Evolutionary conservation across 2,888 invertebrate genomes (phyloP).

Genomic region (Drosophila merina): DNA sequence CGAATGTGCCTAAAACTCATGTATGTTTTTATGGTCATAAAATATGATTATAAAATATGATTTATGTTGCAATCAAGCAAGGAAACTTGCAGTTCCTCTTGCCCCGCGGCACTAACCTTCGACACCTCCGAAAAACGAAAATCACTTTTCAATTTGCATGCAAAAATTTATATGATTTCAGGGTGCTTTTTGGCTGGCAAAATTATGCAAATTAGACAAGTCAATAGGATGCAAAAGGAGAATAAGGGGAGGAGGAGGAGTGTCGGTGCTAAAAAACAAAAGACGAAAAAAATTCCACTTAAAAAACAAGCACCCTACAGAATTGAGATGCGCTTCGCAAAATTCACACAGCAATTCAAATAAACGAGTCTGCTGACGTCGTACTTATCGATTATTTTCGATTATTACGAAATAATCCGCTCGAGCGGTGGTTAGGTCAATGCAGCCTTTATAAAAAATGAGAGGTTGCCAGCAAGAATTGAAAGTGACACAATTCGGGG

Average conservation of each 20-base stretch:
- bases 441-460: conserved; percentile 21
- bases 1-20: conserved; percentile 22
- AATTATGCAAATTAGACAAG: conserved; percentile 66
- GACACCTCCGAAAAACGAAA: conserved; percentile 48
- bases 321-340: conserved; percentile 26
- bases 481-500: not conserved
- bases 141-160: conserved; percentile 77
- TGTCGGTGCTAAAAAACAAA: conserved; percentile 8
- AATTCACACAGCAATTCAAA: conserved; percentile 27
- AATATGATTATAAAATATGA: conserved; percentile 52
- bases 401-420: conserved; percentile 33
- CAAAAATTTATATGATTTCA: conserved; percentile 50
- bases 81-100: conserved; percentile 26
- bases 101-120: conserved; percentile 27
- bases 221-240: conserved; percentile 8
- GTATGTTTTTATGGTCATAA: not conserved
- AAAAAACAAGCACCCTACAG: conserved; percentile 28
- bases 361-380: conserved; percentile 23
- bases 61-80: conserved; percentile 51
- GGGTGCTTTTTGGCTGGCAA: conserved; percentile 70
- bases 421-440: conserved; percentile 5
- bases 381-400: conserved; percentile 37
- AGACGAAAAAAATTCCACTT: conserved; percentile 23
- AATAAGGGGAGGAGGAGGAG: no score
- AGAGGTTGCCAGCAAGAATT: conserved; percentile 4